A percentile compares a stretch with the other conserved stretches of the same genome.
phyloP scores from a whole-genome alignment of 2,113 vertebrate species.

The Leptocoma aspasia region DNA sequence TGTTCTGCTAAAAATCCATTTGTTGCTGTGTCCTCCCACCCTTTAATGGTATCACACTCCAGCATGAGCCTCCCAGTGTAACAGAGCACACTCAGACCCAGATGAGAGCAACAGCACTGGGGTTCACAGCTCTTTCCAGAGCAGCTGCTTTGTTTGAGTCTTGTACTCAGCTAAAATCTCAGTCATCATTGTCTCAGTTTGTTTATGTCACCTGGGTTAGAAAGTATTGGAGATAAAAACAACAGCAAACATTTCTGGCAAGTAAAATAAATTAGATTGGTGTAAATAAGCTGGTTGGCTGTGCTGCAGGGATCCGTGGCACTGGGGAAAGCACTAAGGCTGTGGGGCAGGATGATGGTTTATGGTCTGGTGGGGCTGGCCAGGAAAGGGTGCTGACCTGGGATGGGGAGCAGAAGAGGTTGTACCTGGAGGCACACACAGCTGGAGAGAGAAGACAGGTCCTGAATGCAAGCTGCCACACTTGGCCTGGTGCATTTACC shows the following conservation, averaged over 20 bases:
- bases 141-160: background rate
- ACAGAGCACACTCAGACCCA: background rate
- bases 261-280: background rate
- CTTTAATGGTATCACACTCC: background rate
- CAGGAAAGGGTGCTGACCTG: background rate
- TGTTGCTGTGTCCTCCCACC: background rate
- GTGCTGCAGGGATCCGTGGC: background rate
- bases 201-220: background rate
- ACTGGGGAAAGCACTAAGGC: background rate
- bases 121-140: background rate
- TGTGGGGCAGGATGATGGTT: fast-evolving
- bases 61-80: background rate
- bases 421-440: background rate
- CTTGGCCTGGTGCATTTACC: background rate
- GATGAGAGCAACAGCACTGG: background rate
- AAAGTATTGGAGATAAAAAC: background rate
- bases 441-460: background rate
- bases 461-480: background rate
- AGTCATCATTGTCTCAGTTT: background rate
- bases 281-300: background rate
- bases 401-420: background rate
- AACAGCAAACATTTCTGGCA: background rate
- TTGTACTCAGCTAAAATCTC: background rate
- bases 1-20: background rate
- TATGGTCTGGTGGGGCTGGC: background rate